Evolutionary conservation across 92 coral and sea anemone species (phyloP).

Genomic region (Epizoanthus ramosus): DNA sequence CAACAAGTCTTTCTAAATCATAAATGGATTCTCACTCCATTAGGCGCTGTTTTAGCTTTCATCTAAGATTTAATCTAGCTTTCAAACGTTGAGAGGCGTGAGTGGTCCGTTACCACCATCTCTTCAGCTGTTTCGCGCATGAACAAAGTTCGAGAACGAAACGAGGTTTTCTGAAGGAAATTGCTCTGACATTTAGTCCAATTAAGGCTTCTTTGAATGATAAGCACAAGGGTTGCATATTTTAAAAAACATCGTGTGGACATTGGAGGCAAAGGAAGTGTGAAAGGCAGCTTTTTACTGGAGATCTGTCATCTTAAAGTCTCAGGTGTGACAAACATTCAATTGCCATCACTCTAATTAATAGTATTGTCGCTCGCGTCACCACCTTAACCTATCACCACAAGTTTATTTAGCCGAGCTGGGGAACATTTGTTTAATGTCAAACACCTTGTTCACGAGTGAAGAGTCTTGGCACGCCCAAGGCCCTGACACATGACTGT

Average conservation of each 20-base stretch:
- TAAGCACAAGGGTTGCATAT: slow-evolving; percentile 55
- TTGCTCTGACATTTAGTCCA: slow-evolving; percentile 19
- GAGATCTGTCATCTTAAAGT: slow-evolving; percentile 80
- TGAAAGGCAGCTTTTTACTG: slow-evolving; percentile 57
- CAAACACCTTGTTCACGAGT: slow-evolving; percentile 96
- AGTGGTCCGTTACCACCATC: slow-evolving; percentile 52
- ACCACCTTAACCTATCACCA: slow-evolving; percentile 97
- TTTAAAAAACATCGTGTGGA: slow-evolving; percentile 50
- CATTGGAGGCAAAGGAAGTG: slow-evolving; percentile 64
- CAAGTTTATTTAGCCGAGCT: slow-evolving; percentile 91
- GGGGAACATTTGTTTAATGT: slow-evolving; percentile 95
- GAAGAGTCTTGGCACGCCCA: slow-evolving; percentile 94
- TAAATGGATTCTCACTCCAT: slow-evolving; percentile 51
- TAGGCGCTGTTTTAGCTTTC: slow-evolving; percentile 64
- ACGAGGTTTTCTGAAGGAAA: slow-evolving; percentile 48
- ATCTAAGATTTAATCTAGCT: slow-evolving; percentile 85
- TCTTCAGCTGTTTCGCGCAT: slow-evolving; percentile 44
- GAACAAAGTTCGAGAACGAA: slow-evolving; percentile 38
- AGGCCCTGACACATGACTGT: slow-evolving; percentile 79
- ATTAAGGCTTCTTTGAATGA: slow-evolving; percentile 50
- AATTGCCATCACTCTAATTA: slow-evolving; percentile 97
- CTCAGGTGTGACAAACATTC: slow-evolving; percentile 90
- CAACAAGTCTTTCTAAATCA: slow-evolving; percentile 54
- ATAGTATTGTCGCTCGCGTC: slow-evolving; percentile 95
- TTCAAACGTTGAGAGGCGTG: slow-evolving; percentile 82